These are phyloP conservation scores for Drosophila micromelanica DNA, from an alignment of 1,140 invertebrate genomes.

Conservation along the genomic window DNA sequence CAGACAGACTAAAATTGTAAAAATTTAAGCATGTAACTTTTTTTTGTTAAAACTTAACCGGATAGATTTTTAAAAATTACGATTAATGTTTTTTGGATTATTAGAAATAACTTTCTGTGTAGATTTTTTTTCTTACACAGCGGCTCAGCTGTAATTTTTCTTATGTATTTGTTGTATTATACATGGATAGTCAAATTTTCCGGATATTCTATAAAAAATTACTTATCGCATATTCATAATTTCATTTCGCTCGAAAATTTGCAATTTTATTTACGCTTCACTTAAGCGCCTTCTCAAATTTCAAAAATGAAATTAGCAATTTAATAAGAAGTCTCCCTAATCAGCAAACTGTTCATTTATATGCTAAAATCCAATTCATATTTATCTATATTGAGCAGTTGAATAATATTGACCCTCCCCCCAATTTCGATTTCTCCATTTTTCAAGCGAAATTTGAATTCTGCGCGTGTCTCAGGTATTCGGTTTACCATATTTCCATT, in stretches of 20 bases:
- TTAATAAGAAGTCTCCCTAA: constrained; percentile 34
- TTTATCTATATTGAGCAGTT: constrained; percentile 9
- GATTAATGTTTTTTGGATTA: too few relatives aligned
- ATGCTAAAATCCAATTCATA: constrained; percentile 39
- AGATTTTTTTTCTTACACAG: too few relatives aligned
- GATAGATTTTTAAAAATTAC: too few relatives aligned
- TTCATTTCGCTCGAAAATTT: neutral
- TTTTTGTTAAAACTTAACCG: too few relatives aligned
- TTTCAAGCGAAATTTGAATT: constrained; percentile 25
- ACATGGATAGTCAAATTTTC: too few relatives aligned
- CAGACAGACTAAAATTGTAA: too few relatives aligned
- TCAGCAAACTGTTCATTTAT: constrained; percentile 29
- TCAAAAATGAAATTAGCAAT: constrained; percentile 46
- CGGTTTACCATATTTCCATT: constrained; percentile 24
- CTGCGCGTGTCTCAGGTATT: constrained; percentile 2
- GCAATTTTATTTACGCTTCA: constrained; percentile 15
- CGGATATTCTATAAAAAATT: too few relatives aligned
- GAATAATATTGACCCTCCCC: constrained; percentile 10
- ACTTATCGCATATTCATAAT: too few relatives aligned
- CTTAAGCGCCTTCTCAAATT: constrained; percentile 47
- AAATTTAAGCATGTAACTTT: too few relatives aligned
- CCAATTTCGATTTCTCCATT: neutral
- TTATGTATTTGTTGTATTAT: too few relatives aligned
- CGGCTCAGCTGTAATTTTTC: too few relatives aligned
- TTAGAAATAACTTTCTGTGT: too few relatives aligned